These are phyloP conservation scores for Asbolus verrucosus DNA, from an alignment of 1,140 invertebrate species.

Conservation along the genomic window DNA sequence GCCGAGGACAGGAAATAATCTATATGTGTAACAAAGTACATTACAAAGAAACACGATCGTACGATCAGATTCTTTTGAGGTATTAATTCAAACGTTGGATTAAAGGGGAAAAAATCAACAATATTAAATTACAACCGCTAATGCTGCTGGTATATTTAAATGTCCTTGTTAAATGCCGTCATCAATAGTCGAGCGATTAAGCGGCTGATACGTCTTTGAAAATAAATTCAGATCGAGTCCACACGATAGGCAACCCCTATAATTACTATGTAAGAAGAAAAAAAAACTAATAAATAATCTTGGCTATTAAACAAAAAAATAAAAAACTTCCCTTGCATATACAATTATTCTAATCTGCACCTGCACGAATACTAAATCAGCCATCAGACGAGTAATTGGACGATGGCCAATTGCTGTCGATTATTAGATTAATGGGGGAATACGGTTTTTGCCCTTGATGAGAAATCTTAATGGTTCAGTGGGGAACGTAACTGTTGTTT, in stretches of 20 bases:
- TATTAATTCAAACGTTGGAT: constrained; percentile 20
- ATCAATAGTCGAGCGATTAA: constrained; percentile 7
- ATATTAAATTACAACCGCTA: constrained; percentile 15
- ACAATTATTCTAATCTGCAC: constrained; percentile 38
- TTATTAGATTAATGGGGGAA: constrained; percentile 13
- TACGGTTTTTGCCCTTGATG: not conserved
- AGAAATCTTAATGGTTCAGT: not conserved
- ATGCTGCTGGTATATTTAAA: constrained; percentile 36
- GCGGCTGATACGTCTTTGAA: constrained; percentile 25
- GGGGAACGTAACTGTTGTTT: no score
- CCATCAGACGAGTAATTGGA: constrained; percentile 13
- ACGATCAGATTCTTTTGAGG: constrained; percentile 9
- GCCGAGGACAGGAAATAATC: constrained; percentile 27
- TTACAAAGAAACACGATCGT: constrained; percentile 1
- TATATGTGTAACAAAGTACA: constrained; percentile 10
- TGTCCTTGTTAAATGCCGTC: constrained; percentile 30
- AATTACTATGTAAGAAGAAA: constrained; percentile 10
- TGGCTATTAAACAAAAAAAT: not conserved
- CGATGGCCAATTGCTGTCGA: not conserved
- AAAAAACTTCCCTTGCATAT: constrained; percentile 13
- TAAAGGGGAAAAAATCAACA: not conserved
- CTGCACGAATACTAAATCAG: constrained; percentile 35
- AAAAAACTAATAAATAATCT: constrained; percentile 8
- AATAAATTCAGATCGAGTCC: constrained; percentile 25
- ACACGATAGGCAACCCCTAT: constrained; percentile 12